Evolutionary conservation across 2,797 vertebrate species (phyloP).

Genomic region (Hafferia zeledoni): DNA sequence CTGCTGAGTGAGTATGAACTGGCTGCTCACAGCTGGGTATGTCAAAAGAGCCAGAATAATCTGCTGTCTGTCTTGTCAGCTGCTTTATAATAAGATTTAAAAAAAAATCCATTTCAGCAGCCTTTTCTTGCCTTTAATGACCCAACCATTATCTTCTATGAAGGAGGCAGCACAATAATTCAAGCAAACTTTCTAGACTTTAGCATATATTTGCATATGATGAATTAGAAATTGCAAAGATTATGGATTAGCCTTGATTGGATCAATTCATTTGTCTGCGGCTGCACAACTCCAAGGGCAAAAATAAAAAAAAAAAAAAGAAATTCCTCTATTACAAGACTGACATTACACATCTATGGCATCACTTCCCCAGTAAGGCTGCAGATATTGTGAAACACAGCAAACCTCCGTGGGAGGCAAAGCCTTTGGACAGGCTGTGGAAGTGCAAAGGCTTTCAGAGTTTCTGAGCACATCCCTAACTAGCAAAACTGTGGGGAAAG

Average conservation of each 20-base stretch:
- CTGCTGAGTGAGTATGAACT: not conserved
- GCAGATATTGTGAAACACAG: not conserved
- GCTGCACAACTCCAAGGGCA: not conserved
- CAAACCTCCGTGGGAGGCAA: not conserved
- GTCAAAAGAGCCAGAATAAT: not conserved
- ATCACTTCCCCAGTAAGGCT: not conserved
- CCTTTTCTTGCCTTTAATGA: not conserved
- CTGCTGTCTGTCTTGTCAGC: not conserved
- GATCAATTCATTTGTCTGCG: not conserved
- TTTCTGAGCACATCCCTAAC: not conserved
- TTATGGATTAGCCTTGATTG: not conserved
- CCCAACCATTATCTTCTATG: not conserved
- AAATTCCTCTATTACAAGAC: not conserved
- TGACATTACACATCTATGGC: fast-evolving
- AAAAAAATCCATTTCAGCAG: not conserved
- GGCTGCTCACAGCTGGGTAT: not conserved
- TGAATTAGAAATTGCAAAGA: not conserved
- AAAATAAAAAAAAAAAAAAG: not conserved
- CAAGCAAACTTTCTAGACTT: not conserved
- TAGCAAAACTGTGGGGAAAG: not conserved
- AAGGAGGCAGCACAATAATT: not conserved
- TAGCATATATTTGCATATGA: not conserved
- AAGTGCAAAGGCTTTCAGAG: not conserved
- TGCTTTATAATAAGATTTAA: not conserved
- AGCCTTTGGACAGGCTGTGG: not conserved